phyloP scores from a whole-genome alignment of 2,888 invertebrate species.

The Noctua comes region DNA sequence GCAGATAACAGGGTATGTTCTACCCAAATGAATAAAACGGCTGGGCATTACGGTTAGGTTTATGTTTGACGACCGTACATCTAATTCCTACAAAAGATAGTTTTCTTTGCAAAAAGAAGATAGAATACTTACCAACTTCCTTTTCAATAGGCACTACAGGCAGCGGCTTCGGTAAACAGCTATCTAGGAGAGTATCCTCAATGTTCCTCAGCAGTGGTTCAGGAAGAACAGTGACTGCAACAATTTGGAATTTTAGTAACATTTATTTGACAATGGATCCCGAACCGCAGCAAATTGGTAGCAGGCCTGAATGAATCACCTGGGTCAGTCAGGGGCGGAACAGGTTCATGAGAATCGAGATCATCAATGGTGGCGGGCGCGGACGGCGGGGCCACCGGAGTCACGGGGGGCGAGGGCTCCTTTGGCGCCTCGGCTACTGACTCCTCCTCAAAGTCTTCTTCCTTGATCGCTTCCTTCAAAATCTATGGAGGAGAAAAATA shows the following conservation, averaged over 20 bases:
- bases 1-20: background rate
- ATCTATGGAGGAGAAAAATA: conserved; percentile 71
- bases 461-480: conserved; percentile 83
- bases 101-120: background rate
- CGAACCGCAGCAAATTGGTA: background rate
- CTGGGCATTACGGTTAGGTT: background rate
- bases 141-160: conserved; percentile 84
- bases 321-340: conserved; percentile 56
- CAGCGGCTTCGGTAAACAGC: conserved; percentile 78
- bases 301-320: conserved; percentile 59
- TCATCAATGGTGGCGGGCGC: conserved; percentile 57
- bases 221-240: conserved; percentile 46
- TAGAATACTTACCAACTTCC: conserved; percentile 78
- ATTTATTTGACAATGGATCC: background rate
- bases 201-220: conserved; percentile 76
- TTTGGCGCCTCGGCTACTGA: conserved; percentile 51
- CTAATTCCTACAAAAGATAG: background rate
- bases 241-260: background rate
- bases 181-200: conserved; percentile 75
- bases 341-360: conserved; percentile 35
- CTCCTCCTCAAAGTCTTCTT: conserved; percentile 78
- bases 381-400: conserved; percentile 59
- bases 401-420: conserved; percentile 62
- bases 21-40: background rate
- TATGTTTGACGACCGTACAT: background rate